Evolutionary conservation across 2,888 invertebrate species (phyloP).

Genomic region (Scrobipalpa atriplicella): DNA sequence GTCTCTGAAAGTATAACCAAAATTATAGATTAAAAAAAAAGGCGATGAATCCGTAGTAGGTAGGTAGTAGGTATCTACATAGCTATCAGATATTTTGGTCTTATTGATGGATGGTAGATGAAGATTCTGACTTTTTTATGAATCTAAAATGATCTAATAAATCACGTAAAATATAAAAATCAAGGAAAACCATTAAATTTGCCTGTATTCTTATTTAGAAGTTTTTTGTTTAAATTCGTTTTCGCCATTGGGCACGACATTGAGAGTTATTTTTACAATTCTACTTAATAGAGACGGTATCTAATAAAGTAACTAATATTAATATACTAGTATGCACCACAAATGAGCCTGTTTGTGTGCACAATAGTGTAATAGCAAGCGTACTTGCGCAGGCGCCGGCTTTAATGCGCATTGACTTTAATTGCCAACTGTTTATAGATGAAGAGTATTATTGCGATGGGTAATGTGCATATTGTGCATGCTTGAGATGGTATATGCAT

Average conservation of each 20-base stretch:
- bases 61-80: no score
- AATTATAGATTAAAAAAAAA: no score
- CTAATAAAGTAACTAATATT: background rate
- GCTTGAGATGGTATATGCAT: background rate
- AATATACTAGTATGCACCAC: background rate
- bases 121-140: no score
- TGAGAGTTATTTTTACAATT: background rate
- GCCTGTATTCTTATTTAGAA: background rate
- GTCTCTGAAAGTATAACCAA: no score
- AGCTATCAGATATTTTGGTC: no score
- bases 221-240: background rate
- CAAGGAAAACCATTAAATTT: no score
- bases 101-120: no score
- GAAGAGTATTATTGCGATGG: background rate
- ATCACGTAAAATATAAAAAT: no score
- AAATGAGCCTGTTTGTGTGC: background rate
- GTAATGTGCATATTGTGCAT: slow-evolving; percentile 6
- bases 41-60: no score
- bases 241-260: background rate
- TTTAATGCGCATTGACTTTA: slow-evolving; percentile 1
- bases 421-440: slow-evolving; percentile 13
- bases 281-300: background rate
- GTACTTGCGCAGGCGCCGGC: background rate
- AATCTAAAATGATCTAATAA: no score
- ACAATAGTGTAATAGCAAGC: slow-evolving; percentile 7